phyloP scores from a whole-genome alignment of 2,797 vertebrate genomes.

The Tamandua tetradactyla region DNA sequence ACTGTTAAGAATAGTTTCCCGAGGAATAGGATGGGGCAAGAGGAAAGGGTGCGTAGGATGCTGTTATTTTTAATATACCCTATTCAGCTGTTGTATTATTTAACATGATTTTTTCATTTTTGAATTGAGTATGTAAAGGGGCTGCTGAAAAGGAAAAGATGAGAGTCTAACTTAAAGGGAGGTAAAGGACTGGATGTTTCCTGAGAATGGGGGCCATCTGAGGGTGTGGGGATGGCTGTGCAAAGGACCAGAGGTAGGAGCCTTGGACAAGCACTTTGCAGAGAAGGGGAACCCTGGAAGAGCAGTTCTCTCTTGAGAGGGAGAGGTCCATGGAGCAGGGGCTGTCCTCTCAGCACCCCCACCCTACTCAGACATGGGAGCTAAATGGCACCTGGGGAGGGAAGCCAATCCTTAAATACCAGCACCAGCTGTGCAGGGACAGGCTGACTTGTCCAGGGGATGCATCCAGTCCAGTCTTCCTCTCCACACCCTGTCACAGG shows the following conservation, averaged over 20 bases:
- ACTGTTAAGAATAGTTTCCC: background rate
- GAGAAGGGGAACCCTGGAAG: background rate
- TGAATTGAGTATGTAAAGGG: background rate
- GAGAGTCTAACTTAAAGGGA: background rate
- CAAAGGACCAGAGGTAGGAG: background rate
- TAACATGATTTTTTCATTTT: background rate
- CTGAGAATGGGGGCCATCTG: background rate
- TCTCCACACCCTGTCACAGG: background rate
- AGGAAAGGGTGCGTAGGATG: background rate
- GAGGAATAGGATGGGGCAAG: background rate
- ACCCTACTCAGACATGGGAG: background rate
- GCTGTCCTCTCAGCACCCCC: background rate
- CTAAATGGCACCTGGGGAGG: background rate
- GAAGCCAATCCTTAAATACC: background rate
- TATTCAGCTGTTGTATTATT: background rate
- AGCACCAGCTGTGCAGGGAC: background rate
- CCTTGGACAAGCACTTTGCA: background rate
- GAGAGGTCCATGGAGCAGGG: background rate
- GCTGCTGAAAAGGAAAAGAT: background rate
- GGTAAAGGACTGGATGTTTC: background rate
- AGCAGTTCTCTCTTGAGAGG: background rate
- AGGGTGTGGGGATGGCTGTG: no score
- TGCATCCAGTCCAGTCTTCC: background rate
- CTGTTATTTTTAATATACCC: background rate
- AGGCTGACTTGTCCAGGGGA: background rate